A percentile compares a stretch with the other conserved stretches of the same genome.
Evolutionary conservation across 2,888 invertebrate species (phyloP).

Genomic region (Sericinus montela): DNA sequence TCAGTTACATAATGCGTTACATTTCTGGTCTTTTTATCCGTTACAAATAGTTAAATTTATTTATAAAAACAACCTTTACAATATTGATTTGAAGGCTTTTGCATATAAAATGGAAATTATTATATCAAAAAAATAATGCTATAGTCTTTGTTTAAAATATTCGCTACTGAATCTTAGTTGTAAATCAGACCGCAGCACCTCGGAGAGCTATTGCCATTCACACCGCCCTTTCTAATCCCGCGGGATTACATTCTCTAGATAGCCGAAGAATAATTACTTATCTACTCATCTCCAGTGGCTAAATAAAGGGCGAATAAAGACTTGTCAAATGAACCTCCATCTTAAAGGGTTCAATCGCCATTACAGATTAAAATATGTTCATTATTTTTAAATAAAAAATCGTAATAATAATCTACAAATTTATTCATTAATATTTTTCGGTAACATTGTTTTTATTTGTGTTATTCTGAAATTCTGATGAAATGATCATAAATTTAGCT

Average conservation of each 20-base stretch:
- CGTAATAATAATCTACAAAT: no score
- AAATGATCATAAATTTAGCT: no score
- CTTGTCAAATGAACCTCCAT: conserved; percentile 30
- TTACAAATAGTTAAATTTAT: no score
- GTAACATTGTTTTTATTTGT: no score
- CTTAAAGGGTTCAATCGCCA: conserved; percentile 14
- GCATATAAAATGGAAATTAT: no score
- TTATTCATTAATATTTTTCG: neutral
- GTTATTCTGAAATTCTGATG: no score
- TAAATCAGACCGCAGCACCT: conserved; percentile 76
- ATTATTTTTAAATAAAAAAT: no score
- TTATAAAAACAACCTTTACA: no score
- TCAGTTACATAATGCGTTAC: no score
- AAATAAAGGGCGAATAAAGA: conserved; percentile 49
- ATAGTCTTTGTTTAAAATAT: conserved; percentile 71
- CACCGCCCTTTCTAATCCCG: conserved; percentile 75
- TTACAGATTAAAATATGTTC: no score
- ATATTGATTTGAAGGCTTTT: no score
- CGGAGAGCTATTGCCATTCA: conserved; percentile 73
- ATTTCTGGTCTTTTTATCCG: no score
- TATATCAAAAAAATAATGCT: conserved; percentile 26
- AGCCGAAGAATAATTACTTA: conserved; percentile 76
- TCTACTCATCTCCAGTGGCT: conserved; percentile 52
- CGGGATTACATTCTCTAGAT: conserved; percentile 72
- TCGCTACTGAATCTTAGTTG: conserved; percentile 76